These are phyloP conservation scores for Drosophila sechellia DNA, from an alignment of 1,140 invertebrate species.

Conservation along the genomic window DNA sequence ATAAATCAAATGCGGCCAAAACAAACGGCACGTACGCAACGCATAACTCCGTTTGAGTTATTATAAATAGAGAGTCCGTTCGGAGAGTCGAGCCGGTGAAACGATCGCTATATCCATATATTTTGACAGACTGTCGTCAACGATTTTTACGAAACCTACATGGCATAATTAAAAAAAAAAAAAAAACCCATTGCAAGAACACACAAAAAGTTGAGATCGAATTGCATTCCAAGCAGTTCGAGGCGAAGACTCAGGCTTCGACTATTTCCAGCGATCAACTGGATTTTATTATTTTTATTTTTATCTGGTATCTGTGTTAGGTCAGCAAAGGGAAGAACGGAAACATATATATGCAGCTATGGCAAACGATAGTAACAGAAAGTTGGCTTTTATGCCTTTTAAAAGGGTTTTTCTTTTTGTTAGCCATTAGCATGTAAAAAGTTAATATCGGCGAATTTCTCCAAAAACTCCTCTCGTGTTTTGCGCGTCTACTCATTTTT, in stretches of 20 bases:
- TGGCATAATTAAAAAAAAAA: slow-evolving; percentile 54
- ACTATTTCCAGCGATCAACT: background rate
- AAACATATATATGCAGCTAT: background rate
- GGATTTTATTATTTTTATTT: background rate
- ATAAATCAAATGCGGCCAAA: slow-evolving; percentile 75
- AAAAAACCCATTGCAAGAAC: slow-evolving; percentile 44
- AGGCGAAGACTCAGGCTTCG: background rate
- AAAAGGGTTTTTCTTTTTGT: too few relatives aligned
- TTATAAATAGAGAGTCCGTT: slow-evolving; percentile 50
- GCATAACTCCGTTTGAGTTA: slow-evolving; percentile 76
- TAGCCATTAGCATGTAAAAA: too few relatives aligned
- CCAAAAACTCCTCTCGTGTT: background rate
- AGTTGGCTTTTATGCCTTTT: too few relatives aligned
- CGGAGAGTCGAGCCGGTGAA: slow-evolving; percentile 13
- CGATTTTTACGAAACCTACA: slow-evolving; percentile 58
- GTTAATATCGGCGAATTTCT: background rate
- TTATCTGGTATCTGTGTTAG: background rate
- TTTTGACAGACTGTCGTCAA: slow-evolving; percentile 76
- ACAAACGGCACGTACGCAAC: slow-evolving; percentile 74
- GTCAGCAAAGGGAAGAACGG: background rate
- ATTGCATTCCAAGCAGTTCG: slow-evolving; percentile 26
- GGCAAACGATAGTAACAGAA: too few relatives aligned
- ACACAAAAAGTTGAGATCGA: slow-evolving; percentile 14
- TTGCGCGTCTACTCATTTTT: background rate
- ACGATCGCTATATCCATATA: slow-evolving; percentile 40